A percentile compares a stretch with the other conserved stretches of the same genome.
These are phyloP conservation scores for Buceros bicornis DNA, from an alignment of 2,797 vertebrate species.

Conservation along the genomic window DNA sequence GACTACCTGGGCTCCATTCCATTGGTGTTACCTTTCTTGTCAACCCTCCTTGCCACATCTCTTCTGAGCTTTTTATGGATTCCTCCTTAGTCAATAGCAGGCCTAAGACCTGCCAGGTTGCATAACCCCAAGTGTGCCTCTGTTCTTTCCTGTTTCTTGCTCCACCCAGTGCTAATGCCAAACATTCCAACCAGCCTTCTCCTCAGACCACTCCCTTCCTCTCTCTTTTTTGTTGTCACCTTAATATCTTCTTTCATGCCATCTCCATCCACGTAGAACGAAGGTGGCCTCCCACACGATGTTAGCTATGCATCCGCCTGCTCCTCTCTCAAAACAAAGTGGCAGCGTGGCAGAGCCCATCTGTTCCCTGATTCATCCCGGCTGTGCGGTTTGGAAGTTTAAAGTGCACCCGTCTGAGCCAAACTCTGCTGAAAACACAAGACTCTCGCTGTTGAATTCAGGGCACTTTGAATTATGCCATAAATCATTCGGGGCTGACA, in stretches of 20 bases:
- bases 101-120: slow-evolving; percentile 22
- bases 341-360: slow-evolving; percentile 8
- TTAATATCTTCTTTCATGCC: not conserved
- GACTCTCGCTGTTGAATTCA: not conserved
- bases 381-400: slow-evolving; percentile 24
- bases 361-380: slow-evolving; percentile 54
- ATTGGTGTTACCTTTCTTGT: not conserved
- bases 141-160: slow-evolving; percentile 14
- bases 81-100: not conserved
- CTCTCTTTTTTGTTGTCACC: not conserved
- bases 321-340: not conserved
- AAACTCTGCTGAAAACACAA: not conserved
- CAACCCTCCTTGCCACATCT: not conserved
- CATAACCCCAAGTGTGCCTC: not conserved
- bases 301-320: not conserved
- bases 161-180: slow-evolving; percentile 60
- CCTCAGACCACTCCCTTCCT: slow-evolving; percentile 38
- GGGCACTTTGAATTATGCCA: not conserved
- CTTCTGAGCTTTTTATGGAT: slow-evolving; percentile 19
- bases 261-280: not conserved
- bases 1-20: not conserved
- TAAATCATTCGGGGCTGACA: not conserved
- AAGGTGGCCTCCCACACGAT: not conserved
- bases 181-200: slow-evolving; percentile 59
- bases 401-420: not conserved